These are phyloP conservation scores for Hydrozoanthus gracilis DNA, from an alignment of 92 coral and sea anemone species.

Conservation along the genomic window DNA sequence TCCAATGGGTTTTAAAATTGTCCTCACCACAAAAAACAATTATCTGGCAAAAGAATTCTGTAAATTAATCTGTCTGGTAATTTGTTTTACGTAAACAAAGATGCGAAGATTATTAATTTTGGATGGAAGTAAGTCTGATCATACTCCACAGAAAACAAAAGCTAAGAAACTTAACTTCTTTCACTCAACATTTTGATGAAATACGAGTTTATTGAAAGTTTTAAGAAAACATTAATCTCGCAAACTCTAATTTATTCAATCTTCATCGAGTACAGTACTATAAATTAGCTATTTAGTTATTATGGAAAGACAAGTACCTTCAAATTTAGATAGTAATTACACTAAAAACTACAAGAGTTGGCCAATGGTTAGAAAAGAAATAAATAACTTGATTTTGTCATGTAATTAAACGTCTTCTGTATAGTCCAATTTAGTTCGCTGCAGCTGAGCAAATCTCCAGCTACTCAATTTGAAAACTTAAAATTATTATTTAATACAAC, in stretches of 20 bases:
- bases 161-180: background rate
- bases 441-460: background rate
- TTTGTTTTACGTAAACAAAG: too few species aligned
- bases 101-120: too few species aligned
- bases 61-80: too few species aligned
- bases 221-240: background rate
- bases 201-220: background rate
- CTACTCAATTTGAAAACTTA: background rate
- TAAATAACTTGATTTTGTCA: background rate
- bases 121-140: too few species aligned
- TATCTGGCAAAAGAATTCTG: too few species aligned
- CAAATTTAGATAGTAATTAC: background rate
- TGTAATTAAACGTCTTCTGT: background rate
- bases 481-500: background rate
- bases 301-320: background rate
- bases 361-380: background rate
- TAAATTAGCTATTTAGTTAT: too few species aligned
- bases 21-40: too few species aligned
- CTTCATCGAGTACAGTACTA: too few species aligned
- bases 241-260: too few species aligned
- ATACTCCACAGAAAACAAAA: too few species aligned
- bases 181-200: background rate
- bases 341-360: background rate
- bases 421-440: too few species aligned
- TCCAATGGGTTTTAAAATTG: too few species aligned